Evolutionary conservation across 2,888 invertebrate genomes (phyloP), one percentile per base, ranked within the genome.

Genomic region (Cylindroiulus punctatus): DNA sequence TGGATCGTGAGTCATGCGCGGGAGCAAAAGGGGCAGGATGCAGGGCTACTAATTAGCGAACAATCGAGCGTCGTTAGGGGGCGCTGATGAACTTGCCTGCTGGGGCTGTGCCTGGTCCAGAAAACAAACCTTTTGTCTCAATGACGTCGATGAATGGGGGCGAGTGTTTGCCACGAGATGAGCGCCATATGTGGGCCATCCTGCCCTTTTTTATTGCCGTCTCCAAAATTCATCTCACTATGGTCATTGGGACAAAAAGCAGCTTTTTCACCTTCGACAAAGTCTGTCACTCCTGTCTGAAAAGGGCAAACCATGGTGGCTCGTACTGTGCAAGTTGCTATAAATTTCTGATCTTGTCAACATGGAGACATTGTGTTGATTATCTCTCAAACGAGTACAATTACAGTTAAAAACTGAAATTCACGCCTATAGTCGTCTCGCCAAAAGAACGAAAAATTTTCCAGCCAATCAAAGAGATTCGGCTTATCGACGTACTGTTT

Each of bases 111-210:
- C n/a, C 30, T 65, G 57, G 12, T 17, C 22, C 57, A 65, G 22
- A 22, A 76, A 30, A 76, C 65, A 26, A 26, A 26, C 30, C 30
- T 76, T 76, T 76, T 76, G 76, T 76, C 32, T 76, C 76, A 76
- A 76, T 30, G 17, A 17, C 17, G 10, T 26, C 30, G 76, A 26
- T 76, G 76, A 76, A 76, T 76, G 76, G 30, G 30, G 0, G 30
- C 76, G 17, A 76, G 76, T 76, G 76, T 76, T 76, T 76, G 30
- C 14, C 26, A 26, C 30, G n/a, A 52, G 17, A 10, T 76, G 30
- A 14, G 30, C 76, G 76, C 76, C 76, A 76, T 76, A 76, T 76
- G 76, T 76, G 76, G 76, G 76, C 76, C 26, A 76, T 76, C 76
- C 76, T 76, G 76, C n/a, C 76, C 12, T 12, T 52, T 65, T 65